Percentiles rank a stretch among this genome's conserved stretches.
Conservation (phyloP, 2,888 invertebrate genomes). For the Leptopterna dolabrata region DNA sequence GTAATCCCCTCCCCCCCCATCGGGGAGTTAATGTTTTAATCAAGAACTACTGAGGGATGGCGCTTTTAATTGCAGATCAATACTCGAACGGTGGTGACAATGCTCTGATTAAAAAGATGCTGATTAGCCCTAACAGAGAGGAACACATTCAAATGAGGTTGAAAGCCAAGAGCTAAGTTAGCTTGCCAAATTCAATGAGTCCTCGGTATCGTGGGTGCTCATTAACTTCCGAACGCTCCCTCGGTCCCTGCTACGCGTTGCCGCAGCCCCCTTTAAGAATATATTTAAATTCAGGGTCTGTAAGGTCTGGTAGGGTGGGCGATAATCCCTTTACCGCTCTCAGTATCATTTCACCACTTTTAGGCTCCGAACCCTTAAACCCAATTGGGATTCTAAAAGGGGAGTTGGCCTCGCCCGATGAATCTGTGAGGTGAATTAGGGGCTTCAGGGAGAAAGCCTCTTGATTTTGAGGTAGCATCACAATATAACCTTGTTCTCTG, state of each 20-base stretch:
- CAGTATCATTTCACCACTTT: constrained; percentile 40
- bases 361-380: background rate
- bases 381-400: constrained; percentile 16
- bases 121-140: constrained; percentile 42
- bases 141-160: constrained; percentile 50
- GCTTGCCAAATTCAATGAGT: constrained; percentile 43
- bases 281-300: constrained; percentile 39
- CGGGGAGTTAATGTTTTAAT: constrained; percentile 47
- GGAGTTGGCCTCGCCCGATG: background rate
- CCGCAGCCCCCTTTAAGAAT: constrained; percentile 28
- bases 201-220: constrained; percentile 36
- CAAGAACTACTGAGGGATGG: constrained; percentile 45
- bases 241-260: background rate
- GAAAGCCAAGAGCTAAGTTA: constrained; percentile 34
- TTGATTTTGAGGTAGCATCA: background rate
- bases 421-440: constrained; percentile 24
- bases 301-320: constrained; percentile 30
- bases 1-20: background rate
- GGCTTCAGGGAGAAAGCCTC: background rate
- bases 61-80: constrained; percentile 50
- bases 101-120: constrained; percentile 54
- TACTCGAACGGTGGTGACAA: constrained; percentile 49
- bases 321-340: constrained; percentile 38
- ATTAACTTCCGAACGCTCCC: constrained; percentile 23
- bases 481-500: background rate